These are phyloP conservation scores for Micronycteris hirsuta DNA, from an alignment of 2,113 vertebrate species.

Conservation along the genomic window DNA sequence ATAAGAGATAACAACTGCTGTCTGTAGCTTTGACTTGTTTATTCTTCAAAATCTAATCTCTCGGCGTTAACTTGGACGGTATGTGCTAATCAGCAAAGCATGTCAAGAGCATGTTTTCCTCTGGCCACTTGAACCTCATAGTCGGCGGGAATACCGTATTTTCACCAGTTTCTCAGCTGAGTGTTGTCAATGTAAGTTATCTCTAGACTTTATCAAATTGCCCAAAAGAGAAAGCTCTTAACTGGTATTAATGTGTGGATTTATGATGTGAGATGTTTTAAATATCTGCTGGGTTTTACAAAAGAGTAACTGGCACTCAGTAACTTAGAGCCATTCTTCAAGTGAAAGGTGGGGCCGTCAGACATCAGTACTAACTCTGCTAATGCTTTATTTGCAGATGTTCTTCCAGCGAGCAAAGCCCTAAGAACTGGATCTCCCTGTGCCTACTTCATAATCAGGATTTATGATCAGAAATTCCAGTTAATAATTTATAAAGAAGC, in stretches of 20 bases:
- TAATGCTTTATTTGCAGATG: slow-evolving; percentile 80
- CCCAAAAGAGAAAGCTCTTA: neutral
- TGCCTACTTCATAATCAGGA: slow-evolving; percentile 75
- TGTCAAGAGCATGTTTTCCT: neutral
- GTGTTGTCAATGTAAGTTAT: neutral
- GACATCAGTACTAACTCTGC: slow-evolving; percentile 8
- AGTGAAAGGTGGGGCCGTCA: neutral
- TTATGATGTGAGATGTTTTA: neutral
- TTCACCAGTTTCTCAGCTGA: neutral
- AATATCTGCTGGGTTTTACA: neutral
- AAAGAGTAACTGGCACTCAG: neutral
- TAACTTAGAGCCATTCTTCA: neutral
- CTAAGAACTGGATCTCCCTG: slow-evolving; percentile 82
- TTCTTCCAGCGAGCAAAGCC: slow-evolving; percentile 97
- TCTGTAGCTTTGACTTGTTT: slow-evolving; percentile 26
- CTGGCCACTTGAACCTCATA: neutral
- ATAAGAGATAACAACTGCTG: neutral
- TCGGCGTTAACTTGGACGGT: neutral
- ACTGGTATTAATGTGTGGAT: neutral
- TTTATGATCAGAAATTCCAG: slow-evolving; percentile 75
- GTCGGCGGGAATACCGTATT: neutral
- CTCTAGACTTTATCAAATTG: neutral
- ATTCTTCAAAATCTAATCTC: slow-evolving; percentile 9
- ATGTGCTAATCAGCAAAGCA: neutral
- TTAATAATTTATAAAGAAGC: slow-evolving; percentile 80